phyloP scores from a whole-genome alignment of 2,888 invertebrate genomes.

The Didymodactylos carnosus region DNA sequence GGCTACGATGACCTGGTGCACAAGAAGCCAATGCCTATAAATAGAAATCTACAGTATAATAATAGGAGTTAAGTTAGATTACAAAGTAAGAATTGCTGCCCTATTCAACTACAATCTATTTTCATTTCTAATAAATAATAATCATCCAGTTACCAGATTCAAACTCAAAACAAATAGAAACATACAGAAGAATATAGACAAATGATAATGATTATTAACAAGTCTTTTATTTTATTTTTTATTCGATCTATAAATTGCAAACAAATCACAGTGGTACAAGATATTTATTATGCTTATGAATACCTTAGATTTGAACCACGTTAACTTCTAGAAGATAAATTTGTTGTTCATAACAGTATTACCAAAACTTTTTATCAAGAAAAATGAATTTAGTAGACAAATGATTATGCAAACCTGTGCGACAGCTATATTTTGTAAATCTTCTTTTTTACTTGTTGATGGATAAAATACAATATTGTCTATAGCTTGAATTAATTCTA shows the following conservation, averaged over 20 bases:
- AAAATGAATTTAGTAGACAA: not conserved
- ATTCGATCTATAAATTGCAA: no score
- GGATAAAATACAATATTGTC: slow-evolving; percentile 95
- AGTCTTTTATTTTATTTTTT: no score
- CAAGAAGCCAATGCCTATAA: not conserved
- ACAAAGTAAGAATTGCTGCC: no score
- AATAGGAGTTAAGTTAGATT: no score
- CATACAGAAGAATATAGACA: not conserved
- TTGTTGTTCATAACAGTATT: not conserved
- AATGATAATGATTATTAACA: not conserved
- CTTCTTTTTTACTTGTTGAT: slow-evolving; percentile 81
- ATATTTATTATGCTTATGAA: no score
- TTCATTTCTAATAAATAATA: no score
- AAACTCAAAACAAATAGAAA: not conserved
- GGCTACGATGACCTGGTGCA: slow-evolving; percentile 29
- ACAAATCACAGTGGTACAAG: no score
- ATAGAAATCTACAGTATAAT: not conserved
- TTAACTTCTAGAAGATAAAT: not conserved
- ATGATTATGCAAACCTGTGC: slow-evolving; percentile 48
- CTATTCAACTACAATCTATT: no score
- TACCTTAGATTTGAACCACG: not conserved
- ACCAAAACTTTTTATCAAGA: no score
- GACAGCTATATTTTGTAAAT: slow-evolving; percentile 73
- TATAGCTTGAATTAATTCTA: slow-evolving; percentile 90
- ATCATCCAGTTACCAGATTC: no score